Base-by-base conservation (phyloP, 1,140 invertebrate species). In the Euura lappo region DNA sequence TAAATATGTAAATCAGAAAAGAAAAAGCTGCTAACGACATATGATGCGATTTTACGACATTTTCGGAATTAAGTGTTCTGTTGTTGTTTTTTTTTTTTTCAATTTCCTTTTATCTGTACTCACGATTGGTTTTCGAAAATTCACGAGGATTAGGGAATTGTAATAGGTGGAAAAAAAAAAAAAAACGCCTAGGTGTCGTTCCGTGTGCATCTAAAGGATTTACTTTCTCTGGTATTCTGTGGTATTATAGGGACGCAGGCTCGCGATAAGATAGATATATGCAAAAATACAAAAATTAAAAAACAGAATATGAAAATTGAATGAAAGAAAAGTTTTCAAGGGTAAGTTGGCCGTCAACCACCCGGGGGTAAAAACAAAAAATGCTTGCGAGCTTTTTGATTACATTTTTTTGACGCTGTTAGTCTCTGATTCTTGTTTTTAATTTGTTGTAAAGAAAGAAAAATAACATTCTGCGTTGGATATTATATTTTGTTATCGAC, bases 161-260 rank as follows among this genome's bases (percentile, higher is more conserved):
- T 28, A 28, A 28, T 28, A 28, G 28, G 28, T 28, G 28, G 1
- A 28, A 28, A 28, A 28, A 28, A 28, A 28, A 28, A 28, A 6
- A 60, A 8, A 60, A 60, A 60, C 13, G 51, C 51, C 13, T 6
- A 60, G 10, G 51, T 60, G 51, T 60, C 51, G 51, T 60, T 60
- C 51, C 51, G 13, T 60, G 51, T 6, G 51, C 51, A 60, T 60
- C 51, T 60, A 60, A 60, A 60, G 51, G 3, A 60, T 60, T 60
- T 60, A 60, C 51, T 60, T 28, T 60, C 51, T 60, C 51, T 60
- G 51, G 51, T 60, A 60, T 60, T 60, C 51, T 60, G 51, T 60
- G 51, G 13, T 60, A 60, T 60, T 60, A 60, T 60, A 60, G 51
- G 13, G 51, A 60, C 51, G 51, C 51, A 60, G 51, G 13, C 5